Base-by-base conservation (phyloP, 2,113 vertebrate genomes). In the Otocyon megalotis region DNA sequence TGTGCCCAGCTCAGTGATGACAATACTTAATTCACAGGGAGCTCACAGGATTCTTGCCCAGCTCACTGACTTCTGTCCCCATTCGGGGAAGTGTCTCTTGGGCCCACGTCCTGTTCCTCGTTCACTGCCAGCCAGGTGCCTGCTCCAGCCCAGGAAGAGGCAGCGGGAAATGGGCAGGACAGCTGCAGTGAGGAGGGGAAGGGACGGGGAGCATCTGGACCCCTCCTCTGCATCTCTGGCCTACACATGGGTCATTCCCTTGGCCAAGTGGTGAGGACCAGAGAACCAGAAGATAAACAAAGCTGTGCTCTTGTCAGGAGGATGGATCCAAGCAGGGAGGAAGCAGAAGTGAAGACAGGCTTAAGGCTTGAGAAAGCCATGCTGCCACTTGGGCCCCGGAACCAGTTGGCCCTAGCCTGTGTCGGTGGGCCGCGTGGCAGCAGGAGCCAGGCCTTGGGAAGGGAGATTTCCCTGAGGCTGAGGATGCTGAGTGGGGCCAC, bases 181-280 rank as follows among this genome's bases (percentile, higher is more conserved):
- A 58, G n/a, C 22, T 0, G 56, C 28, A 0, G 30, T 24, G 13
- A 10, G 20, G 20, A 4, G n/a, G 1, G 53, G 26, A 8, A 48
- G 37, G 84, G 72, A 14, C 53, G 3, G 0, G 54, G 67, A 37
- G 50, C 76, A 24, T 24, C 24, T 17, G 79, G 71, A 87, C 60
- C 76, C 85, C 35, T 20, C 43, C 30, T 8, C 4, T 63, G 67
- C 8, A 1, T 13, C 71, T 43, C 26, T 53, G 56, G 58, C 65
- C 71, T 88, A 32, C 19, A 69, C 10, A 11, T 60, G 92, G 63
- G 37, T 28, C 48, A 5, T 87, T 30, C 24, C 37, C 67, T 43
- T 4, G 4, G 53, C 48, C 10, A 32, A 69, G 48, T 30, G 6
- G 37, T 1, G 22, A 83, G 65, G 81, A 43, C 35, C 0, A 4